Base-by-base conservation (phyloP, 1,140 invertebrate species). In the Caenorhabditis remanei region DNA sequence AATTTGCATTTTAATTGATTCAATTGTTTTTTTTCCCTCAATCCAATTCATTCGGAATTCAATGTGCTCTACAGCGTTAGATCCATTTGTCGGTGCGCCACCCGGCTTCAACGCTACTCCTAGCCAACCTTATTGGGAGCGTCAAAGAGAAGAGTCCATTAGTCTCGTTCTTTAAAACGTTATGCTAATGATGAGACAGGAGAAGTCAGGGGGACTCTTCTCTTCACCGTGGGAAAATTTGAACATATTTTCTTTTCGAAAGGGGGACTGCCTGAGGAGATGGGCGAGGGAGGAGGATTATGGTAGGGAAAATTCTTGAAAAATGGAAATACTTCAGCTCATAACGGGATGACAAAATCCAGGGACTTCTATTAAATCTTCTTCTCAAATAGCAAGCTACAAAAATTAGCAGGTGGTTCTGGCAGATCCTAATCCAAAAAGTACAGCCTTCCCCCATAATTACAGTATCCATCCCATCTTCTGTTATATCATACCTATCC, bases 91-190 rank as follows among this genome's bases (percentile, higher is more conserved):
- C 16, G 13, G 13, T 46, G 16, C 46, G 11, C 58, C 24, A n/a
- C 14, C 58, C 58, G n/a, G 58, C 63, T 41, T 67, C 40, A 40
- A 11, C 24, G 9, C 63, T 32, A 14, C 13, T 32, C 63, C 63
- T 8, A 53, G 16, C 11, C 16, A 53, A 16, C 50, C 50, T 11
- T 53, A 14, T 53, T 16, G 50, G 16, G 1, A 53, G 50, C 50
- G 11, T 32, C 32, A 21, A 32, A 32, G 24, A 40, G 11, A 65
- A 67, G 21, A 67, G 67, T 79, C 71, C 71, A 79, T 79, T 79
- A 79, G 71, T 53, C 43, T 11, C 41, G 9, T 8, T 41, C 63
- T 65, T 79, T 79, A 79, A 79, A 79, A 79, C 71, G 71, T 50
- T 79, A 79, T 79, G 71, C 71, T n/a, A 79, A 79, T 79, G 71